These are phyloP conservation scores for Xestia sexstrigata DNA, from an alignment of 2,888 invertebrate genomes.

Conservation along the genomic window DNA sequence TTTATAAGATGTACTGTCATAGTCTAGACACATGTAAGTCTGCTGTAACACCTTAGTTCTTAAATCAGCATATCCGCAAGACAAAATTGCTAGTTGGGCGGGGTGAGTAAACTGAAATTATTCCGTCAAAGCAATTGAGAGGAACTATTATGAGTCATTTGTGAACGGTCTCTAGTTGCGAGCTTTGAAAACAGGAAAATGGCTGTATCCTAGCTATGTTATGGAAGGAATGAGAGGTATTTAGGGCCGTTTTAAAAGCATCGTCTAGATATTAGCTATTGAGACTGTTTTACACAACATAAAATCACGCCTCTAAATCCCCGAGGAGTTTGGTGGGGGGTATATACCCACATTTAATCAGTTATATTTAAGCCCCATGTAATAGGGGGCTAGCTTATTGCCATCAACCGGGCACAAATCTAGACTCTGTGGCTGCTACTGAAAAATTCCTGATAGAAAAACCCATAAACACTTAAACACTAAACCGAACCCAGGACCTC, in stretches of 20 bases:
- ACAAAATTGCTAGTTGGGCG: too few species aligned
- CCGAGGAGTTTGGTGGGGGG: not conserved
- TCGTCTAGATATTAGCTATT: not conserved
- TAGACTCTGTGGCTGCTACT: not conserved
- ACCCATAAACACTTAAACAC: not conserved
- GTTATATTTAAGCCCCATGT: not conserved
- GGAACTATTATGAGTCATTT: conserved; percentile 38
- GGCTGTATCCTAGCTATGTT: conserved; percentile 1
- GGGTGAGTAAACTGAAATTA: conserved; percentile 51
- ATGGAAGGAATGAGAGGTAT: not conserved
- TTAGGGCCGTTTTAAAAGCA: not conserved
- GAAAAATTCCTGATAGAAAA: not conserved
- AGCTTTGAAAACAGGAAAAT: conserved; percentile 10
- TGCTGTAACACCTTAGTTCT: too few species aligned
- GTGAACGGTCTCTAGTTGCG: conserved; percentile 7
- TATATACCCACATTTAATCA: not conserved
- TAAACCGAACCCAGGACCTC: not conserved
- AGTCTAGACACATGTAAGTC: too few species aligned
- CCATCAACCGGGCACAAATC: not conserved
- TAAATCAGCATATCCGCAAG: too few species aligned
- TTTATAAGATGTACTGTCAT: too few species aligned
- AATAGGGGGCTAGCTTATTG: not conserved
- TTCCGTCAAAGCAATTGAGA: conserved; percentile 37
- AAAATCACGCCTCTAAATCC: not conserved
- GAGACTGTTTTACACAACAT: not conserved